Evolutionary conservation across 2,113 vertebrate species (phyloP), one percentile per base, ranked within the genome.

Genomic region (Bostrychus sinensis): DNA sequence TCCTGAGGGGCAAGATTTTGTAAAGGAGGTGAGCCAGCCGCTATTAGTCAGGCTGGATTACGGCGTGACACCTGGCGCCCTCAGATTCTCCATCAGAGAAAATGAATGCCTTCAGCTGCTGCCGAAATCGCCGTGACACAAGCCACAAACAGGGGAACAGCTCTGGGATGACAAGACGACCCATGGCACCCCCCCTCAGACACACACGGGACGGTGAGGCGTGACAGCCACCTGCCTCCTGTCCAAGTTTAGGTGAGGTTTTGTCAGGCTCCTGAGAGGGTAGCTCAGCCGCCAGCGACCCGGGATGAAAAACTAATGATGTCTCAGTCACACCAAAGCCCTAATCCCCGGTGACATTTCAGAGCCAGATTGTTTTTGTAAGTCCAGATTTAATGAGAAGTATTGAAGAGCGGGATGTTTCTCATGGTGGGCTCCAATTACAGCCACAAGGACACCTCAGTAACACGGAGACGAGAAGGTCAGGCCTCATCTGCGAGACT

Each of bases 261-360:
- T 61, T 59, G n/a, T 64, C 57, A 41, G n/a, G 53, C 32, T 20
- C 5, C 43, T 4, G 28, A 51, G 17, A 26, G 7, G 14, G 54
- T 57, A 59, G 51, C 65, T 78, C 25, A 67, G 32, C 72, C 69
- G 54, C 41, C 54, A 50, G 54, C 38, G 72, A 61, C 57, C 69
- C 63, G 39, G 75, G 58, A 77, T 82, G 41, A 62, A 75, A 80
- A 82, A 48, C 61, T 56, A 82, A 85, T 82, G 68, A 87, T 23
- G 62, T 69, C 64, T 84, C 67, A 66, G 66, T 69, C 62, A 28
- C 46, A 58, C 45, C 77, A 74, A 55, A 86, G 26, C 67, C 43
- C 16, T 78, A 78, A 87, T 80, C 77, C 70, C 68, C 7, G 0
- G 5, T 83, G 85, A 80, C 87, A 87, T 84, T 82, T 81, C 48